A percentile compares a stretch with the other conserved stretches of the same genome.
Conservation (phyloP, 1,140 invertebrate species). For the Eufriesea mexicana region DNA sequence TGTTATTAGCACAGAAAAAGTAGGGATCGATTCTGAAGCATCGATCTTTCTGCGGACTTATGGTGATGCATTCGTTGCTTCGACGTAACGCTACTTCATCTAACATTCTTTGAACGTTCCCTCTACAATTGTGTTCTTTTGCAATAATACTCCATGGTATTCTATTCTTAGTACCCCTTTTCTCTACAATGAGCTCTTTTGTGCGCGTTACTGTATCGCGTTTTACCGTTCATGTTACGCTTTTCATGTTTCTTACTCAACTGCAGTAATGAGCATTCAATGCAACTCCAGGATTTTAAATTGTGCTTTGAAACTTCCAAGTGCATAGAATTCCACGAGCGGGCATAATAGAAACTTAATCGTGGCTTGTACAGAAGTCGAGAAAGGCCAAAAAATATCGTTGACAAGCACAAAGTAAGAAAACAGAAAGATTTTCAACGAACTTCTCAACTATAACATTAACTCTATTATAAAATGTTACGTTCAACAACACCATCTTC, state of each 20-base stretch:
- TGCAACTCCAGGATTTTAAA: background rate
- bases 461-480: too few relatives aligned
- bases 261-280: conserved; percentile 23
- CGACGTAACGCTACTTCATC: background rate
- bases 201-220: conserved; percentile 20
- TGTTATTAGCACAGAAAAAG: background rate
- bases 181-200: conserved; percentile 6
- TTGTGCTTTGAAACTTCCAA: background rate
- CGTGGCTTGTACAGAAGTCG: background rate
- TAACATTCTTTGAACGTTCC: conserved; percentile 16
- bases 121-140: background rate
- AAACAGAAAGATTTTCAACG: background rate
- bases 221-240: conserved; percentile 13
- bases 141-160: conserved; percentile 2
- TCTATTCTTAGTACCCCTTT: conserved; percentile 5
- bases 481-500: too few relatives aligned
- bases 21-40: background rate
- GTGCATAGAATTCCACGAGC: background rate
- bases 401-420: background rate
- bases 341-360: background rate
- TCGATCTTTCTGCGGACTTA: background rate
- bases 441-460: background rate
- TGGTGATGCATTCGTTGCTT: background rate
- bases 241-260: conserved; percentile 19
- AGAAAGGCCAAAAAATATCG: background rate